Conservation (phyloP, 2,797 vertebrate species). For the Sebastes elongatus region DNA sequence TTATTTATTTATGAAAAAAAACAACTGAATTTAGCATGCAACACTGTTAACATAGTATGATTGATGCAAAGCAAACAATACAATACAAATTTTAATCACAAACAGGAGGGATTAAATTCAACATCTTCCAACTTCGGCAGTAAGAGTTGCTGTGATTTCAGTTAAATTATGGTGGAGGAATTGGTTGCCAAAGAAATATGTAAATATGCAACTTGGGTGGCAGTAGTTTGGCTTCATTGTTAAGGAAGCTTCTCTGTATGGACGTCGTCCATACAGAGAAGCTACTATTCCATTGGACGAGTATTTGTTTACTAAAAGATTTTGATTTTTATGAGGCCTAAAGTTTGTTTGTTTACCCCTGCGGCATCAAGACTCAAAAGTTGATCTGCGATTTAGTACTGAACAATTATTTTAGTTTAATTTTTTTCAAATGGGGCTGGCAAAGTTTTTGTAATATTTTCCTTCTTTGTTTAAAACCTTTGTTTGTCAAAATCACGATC, state of each 20-base stretch:
- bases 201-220: conserved; percentile 1
- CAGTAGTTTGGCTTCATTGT: conserved; percentile 24
- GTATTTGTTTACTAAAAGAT: conserved; percentile 29
- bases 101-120: neutral
- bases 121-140: neutral
- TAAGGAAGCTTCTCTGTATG: neutral
- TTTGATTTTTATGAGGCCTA: neutral
- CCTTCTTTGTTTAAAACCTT: neutral
- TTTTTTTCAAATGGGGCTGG: neutral
- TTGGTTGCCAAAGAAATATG: conserved; percentile 25
- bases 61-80: neutral
- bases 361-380: conserved; percentile 1
- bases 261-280: neutral
- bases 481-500: neutral
- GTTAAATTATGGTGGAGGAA: neutral
- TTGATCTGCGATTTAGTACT: neutral
- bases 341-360: conserved; percentile 37
- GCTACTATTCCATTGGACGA: neutral
- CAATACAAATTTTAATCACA: neutral
- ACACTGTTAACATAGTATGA: neutral
- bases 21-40: neutral
- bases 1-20: neutral
- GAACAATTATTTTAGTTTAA: neutral
- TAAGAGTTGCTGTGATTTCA: neutral
- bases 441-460: neutral